These are phyloP conservation scores for Ianthella basta DNA, from an alignment of 37 sponge, comb jelly and placozoan genomes.

Conservation along the genomic window DNA sequence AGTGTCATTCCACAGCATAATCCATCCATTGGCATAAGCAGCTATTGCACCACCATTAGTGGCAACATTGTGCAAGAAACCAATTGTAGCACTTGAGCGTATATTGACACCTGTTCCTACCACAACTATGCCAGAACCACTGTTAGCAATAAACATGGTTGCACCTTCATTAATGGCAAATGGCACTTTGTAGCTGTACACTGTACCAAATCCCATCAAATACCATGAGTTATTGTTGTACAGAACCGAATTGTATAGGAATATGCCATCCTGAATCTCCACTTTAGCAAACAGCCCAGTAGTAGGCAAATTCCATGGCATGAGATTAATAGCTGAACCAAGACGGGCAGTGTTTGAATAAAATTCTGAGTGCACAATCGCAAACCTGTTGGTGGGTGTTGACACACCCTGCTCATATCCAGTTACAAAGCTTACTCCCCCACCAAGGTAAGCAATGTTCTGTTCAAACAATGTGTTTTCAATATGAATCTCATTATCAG, in stretches of 20 bases:
- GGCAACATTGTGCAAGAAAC: background rate
- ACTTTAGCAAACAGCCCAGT: background rate
- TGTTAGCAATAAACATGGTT: background rate
- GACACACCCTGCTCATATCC: background rate
- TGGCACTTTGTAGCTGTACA: background rate
- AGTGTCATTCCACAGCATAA: background rate
- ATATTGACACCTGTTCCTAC: background rate
- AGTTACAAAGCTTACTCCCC: background rate
- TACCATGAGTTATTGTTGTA: background rate
- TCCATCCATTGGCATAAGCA: background rate
- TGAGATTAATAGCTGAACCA: slow-evolving; percentile 1
- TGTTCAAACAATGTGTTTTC: background rate
- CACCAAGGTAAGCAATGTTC: slow-evolving; percentile 6
- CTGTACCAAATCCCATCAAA: background rate
- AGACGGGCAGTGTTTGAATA: background rate
- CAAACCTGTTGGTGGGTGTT: background rate
- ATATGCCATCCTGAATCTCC: background rate
- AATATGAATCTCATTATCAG: background rate
- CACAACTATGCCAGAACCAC: background rate
- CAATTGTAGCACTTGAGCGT: background rate
- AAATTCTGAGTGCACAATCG: background rate
- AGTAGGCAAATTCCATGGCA: too few relatives aligned
- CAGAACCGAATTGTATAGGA: background rate
- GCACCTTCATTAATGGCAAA: background rate
- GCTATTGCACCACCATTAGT: slow-evolving; percentile 13